phyloP scores from a whole-genome alignment of 1,140 invertebrate species.

The Ectropis grisescens region DNA sequence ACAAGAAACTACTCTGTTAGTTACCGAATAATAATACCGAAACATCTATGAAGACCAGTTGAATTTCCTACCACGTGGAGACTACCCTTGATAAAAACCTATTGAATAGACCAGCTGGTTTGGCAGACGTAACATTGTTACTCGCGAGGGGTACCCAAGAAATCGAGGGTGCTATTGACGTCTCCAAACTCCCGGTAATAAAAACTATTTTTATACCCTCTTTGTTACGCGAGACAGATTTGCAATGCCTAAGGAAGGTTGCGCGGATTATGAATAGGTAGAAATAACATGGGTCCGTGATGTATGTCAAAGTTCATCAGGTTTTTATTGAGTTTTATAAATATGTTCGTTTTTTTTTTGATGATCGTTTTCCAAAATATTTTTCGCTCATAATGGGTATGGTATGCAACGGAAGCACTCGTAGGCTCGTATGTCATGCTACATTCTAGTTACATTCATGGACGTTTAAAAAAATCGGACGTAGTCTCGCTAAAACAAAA shows the following conservation, averaged over 20 bases:
- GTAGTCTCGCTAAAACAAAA: no score
- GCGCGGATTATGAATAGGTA: slow-evolving; percentile 20
- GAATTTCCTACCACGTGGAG: slow-evolving; percentile 37
- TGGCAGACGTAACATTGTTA: slow-evolving; percentile 37
- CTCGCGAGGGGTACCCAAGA: slow-evolving; percentile 28
- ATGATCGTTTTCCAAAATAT: no score
- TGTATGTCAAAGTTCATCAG: slow-evolving; percentile 49
- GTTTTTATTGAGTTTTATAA: slow-evolving; percentile 8
- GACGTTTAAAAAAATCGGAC: no score
- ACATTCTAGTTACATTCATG: no score
- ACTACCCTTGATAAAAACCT: slow-evolving; percentile 17
- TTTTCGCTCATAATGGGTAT: no score
- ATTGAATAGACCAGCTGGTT: slow-evolving; percentile 57
- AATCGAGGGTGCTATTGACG: slow-evolving; percentile 30
- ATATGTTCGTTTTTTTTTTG: no score
- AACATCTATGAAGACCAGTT: slow-evolving; percentile 13
- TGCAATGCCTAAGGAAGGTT: slow-evolving; percentile 24
- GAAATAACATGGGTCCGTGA: slow-evolving; percentile 32
- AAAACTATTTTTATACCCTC: slow-evolving; percentile 20
- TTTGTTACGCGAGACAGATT: slow-evolving; percentile 35
- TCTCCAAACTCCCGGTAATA: no score
- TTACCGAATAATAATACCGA: no score
- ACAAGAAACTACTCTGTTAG: no score
- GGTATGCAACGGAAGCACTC: no score
- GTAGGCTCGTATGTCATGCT: no score